Evolutionary conservation across 2,888 invertebrate genomes (phyloP).

Genomic region (Myopa tessellatipennis): DNA sequence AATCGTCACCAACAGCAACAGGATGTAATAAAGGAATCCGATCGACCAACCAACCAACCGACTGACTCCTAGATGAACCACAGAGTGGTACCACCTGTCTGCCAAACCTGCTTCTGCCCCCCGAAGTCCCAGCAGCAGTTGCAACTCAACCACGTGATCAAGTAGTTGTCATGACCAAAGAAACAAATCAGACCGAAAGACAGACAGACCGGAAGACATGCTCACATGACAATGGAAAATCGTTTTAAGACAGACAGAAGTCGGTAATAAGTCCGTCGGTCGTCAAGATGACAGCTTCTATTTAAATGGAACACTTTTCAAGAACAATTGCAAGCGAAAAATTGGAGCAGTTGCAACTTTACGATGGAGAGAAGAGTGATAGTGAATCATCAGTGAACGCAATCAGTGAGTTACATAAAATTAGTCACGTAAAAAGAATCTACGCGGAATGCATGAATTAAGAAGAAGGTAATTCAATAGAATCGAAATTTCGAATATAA

Average conservation of each 20-base stretch:
- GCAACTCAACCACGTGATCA: slow-evolving; percentile 28
- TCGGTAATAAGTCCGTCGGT: neutral
- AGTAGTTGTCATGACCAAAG: neutral
- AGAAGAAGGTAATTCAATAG: no score
- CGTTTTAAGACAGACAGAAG: neutral
- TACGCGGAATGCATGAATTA: no score
- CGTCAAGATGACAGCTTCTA: neutral
- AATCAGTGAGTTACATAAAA: no score
- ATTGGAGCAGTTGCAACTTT: neutral
- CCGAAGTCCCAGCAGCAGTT: slow-evolving; percentile 4
- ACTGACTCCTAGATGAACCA: neutral
- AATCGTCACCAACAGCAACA: neutral
- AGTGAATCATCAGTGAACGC: neutral
- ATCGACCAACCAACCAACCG: neutral
- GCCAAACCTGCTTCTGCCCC: neutral
- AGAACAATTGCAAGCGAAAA: slow-evolving; percentile 3
- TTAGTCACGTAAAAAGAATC: no score
- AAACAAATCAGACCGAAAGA: neutral
- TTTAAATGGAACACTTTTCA: slow-evolving; percentile 14
- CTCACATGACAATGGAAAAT: neutral
- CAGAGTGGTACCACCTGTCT: slow-evolving; percentile 5
- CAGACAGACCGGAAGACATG: neutral
- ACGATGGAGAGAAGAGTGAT: no score
- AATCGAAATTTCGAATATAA: no score
- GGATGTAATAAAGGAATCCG: neutral